These are phyloP conservation scores for Brachyrhaphis roseni DNA, from an alignment of 2,797 vertebrate genomes.

Conservation along the genomic window DNA sequence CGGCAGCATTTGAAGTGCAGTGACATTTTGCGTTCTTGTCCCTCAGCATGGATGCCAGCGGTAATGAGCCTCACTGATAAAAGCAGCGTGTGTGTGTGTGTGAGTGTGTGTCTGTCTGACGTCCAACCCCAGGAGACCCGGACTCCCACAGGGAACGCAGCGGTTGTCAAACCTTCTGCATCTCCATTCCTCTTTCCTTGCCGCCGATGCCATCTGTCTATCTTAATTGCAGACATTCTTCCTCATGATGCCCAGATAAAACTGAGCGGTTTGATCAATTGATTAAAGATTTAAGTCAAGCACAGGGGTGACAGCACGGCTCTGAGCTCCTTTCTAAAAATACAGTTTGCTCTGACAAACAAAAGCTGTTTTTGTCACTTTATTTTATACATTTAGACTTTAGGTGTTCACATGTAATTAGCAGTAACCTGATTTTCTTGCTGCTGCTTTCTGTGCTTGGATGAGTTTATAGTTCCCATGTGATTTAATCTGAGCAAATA, in stretches of 20 bases:
- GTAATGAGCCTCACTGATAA: slow-evolving; percentile 73
- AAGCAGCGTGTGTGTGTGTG: slow-evolving; percentile 40
- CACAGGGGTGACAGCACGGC: slow-evolving; percentile 57
- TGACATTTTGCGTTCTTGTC: slow-evolving; percentile 67
- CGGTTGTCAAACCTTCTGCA: slow-evolving; percentile 53
- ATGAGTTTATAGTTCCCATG: slow-evolving; percentile 33
- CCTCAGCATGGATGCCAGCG: slow-evolving; percentile 60
- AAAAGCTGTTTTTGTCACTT: slow-evolving; percentile 5
- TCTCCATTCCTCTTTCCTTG: slow-evolving; percentile 46
- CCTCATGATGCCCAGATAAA: slow-evolving; percentile 59
- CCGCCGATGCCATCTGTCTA: slow-evolving; percentile 67
- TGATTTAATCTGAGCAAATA: slow-evolving; percentile 36
- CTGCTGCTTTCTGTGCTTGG: slow-evolving; percentile 14
- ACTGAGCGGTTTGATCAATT: slow-evolving; percentile 71
- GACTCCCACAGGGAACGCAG: slow-evolving; percentile 44
- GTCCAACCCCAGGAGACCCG: slow-evolving; percentile 48
- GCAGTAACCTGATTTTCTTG: background rate
- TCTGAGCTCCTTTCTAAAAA: slow-evolving; percentile 53
- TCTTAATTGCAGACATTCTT: slow-evolving; percentile 71
- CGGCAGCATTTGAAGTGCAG: slow-evolving; percentile 52
- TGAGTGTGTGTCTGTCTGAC: slow-evolving; percentile 25
- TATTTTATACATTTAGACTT: slow-evolving; percentile 8
- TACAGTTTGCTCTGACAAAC: slow-evolving; percentile 33
- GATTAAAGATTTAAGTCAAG: slow-evolving; percentile 71
- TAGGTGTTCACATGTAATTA: background rate